phyloP scores from a whole-genome alignment of 2,797 vertebrate genomes.

The Spatula clypeata region DNA sequence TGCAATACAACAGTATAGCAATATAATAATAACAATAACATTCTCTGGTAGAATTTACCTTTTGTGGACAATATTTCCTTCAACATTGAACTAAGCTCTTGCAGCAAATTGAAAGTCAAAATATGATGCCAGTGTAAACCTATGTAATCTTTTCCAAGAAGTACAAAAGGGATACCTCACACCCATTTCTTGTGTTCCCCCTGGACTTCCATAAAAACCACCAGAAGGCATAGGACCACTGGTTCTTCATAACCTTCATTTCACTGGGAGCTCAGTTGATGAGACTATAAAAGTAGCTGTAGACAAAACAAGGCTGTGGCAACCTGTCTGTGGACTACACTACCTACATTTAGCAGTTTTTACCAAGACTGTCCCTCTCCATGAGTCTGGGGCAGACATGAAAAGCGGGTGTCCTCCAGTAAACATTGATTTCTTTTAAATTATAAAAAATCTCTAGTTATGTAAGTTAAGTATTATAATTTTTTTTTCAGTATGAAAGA shows the following conservation, averaged over 20 bases:
- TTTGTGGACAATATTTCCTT: background rate
- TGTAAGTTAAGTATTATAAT: background rate
- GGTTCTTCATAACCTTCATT: background rate
- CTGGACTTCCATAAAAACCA: background rate
- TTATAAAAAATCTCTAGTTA: background rate
- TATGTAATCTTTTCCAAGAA: background rate
- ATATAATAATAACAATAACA: too few relatives aligned
- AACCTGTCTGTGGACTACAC: background rate
- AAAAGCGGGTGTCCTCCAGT: background rate
- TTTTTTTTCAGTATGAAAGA: background rate
- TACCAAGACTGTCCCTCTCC: background rate
- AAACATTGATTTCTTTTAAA: background rate
- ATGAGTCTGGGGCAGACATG: background rate
- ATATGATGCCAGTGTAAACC: background rate
- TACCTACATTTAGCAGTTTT: background rate
- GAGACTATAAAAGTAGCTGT: background rate
- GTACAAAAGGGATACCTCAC: background rate
- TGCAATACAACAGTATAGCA: too few relatives aligned
- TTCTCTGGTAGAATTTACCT: background rate
- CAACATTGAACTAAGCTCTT: background rate
- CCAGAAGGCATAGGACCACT: background rate
- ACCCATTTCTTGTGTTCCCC: background rate
- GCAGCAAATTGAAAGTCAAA: background rate
- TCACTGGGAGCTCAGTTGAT: accelerated
- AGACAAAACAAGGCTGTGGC: background rate